phyloP scores from a whole-genome alignment of 2,888 invertebrate genomes.

The Tridacna gigas region DNA sequence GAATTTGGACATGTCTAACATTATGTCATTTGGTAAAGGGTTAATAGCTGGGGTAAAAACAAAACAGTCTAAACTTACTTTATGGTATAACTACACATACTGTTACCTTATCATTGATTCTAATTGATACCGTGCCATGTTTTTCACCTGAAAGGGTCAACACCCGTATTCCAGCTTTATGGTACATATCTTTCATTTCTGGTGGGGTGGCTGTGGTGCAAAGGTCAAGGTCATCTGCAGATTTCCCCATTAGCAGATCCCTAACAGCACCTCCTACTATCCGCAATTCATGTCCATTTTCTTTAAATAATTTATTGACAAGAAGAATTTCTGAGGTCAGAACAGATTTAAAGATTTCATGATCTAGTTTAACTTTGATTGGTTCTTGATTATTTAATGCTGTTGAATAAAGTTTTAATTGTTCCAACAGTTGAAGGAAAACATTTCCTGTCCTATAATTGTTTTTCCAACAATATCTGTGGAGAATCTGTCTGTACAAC shows the following conservation, averaged over 20 bases:
- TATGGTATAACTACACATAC: neutral
- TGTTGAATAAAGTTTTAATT: too few relatives aligned
- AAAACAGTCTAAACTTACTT: constrained; percentile 86
- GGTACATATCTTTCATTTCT: constrained; percentile 97
- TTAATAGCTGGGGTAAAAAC: neutral
- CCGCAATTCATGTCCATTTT: constrained; percentile 90
- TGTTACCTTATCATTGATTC: constrained; percentile 92
- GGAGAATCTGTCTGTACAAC: too few relatives aligned
- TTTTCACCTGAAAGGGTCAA: constrained; percentile 90
- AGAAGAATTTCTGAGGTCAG: constrained; percentile 7
- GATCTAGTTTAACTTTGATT: constrained; percentile 9
- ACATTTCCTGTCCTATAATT: too few relatives aligned
- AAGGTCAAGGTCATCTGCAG: constrained; percentile 94
- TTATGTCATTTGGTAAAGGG: neutral
- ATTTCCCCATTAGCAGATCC: constrained; percentile 85
- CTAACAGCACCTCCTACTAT: constrained; percentile 98
- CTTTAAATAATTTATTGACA: constrained; percentile 88
- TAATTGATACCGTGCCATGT: constrained; percentile 94
- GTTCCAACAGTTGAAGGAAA: too few relatives aligned
- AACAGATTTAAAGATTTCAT: neutral
- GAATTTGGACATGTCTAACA: neutral
- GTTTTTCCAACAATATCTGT: too few relatives aligned
- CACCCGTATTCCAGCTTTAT: constrained; percentile 92
- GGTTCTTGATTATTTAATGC: neutral
- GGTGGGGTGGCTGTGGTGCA: constrained; percentile 98